Evolutionary conservation across 2,797 vertebrate species (phyloP), one percentile per base, ranked within the genome.

Genomic region (Lagocephalus sceleratus): DNA sequence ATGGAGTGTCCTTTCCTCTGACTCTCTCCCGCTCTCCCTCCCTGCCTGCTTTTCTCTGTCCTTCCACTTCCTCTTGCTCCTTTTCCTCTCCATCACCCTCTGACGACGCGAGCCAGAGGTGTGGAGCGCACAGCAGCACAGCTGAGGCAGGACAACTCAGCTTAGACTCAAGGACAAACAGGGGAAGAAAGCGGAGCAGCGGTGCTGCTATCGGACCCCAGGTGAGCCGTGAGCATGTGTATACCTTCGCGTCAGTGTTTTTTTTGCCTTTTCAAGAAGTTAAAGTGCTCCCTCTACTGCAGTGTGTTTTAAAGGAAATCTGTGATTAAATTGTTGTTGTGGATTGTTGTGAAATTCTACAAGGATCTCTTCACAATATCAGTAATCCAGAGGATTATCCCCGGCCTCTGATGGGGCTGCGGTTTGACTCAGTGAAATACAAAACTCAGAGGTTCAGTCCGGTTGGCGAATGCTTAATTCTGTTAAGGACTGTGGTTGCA

Each of bases 371-470:
- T 57, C 66, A 71, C 73, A 76, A 69, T 84, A 66, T 83, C 48
- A 80, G 60, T 83, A 85, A 89, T 85, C 79, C 76, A 59, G 32
- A 6, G 60, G 81, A 85, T 88, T 75, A 81, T 82, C 67, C 63
- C 54, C 9, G 48, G 39, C 78, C 79, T 81, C 64, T 68, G 55
- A 60, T 55, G 61, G 46, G 54, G 54, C 57, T 67, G 15, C 54
- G 51, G 41, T 21, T 68, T 52, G 50, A 47, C 52, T 78, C 22
- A 40, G 38, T 60, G 71, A 22, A 75, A 21, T 50, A 51, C n/a
- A 66, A 62, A 76, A 59, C 53, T 61, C 43, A 41, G 40, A 38
- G 44, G 47, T 62, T 50, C 0, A 1, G 54, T 40, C 26, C n/a
- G 25, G n/a, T 63, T 54, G 29, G 15, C 12, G 38, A 54, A 3